Base-by-base conservation (phyloP, 1,140 invertebrate genomes). In the Adelges cooleyi region DNA sequence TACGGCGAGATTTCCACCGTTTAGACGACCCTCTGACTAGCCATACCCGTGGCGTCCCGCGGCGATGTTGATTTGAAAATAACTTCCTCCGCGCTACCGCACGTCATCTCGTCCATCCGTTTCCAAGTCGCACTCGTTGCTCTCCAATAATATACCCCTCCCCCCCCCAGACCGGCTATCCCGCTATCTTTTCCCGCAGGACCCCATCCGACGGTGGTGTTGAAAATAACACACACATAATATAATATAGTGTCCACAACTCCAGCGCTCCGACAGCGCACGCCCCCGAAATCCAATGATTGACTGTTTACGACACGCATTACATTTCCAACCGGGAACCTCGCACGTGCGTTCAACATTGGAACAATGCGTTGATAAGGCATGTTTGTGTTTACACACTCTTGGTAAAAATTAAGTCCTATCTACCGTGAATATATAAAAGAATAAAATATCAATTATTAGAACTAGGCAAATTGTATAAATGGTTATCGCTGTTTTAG, bases 41-140 rank as follows among this genome's bases (percentile, higher is more conserved):
- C 42, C 56, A 18, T 62, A 18, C 42, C 11, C 56, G 17, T 48
- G 56, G 56, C 42, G 17, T 36, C 56, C 56, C 56, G 56, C 20
- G 6, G 56, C 17, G 56, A 62, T 62, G 56, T 62, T 62, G 56
- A 62, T 62, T 62, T 62, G 56, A 62, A 62, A 62, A 62, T 62
- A 62, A 62, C 56, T 51, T 66, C 65, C 36, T 8, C 29, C 33
- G 8, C 50, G 8, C 50, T 52, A n/a, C 22, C 50, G 15, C 50
- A n/a, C n/a, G n/a, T n/a, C n/a, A 18, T 23, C 22, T 6, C 22
- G 6, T 9, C 50, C 33, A 18, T 52, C 50, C 8, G 13, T 27
- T 53, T 52, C n/a, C 15, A n/a, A 23, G 6, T 25, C 50, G 4
- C 50, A 6, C 50, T 52, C 50, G 8, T 23, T 22, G 9, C 23